Conservation (phyloP, 2,797 vertebrate genomes). For the Myotis myotis region DNA sequence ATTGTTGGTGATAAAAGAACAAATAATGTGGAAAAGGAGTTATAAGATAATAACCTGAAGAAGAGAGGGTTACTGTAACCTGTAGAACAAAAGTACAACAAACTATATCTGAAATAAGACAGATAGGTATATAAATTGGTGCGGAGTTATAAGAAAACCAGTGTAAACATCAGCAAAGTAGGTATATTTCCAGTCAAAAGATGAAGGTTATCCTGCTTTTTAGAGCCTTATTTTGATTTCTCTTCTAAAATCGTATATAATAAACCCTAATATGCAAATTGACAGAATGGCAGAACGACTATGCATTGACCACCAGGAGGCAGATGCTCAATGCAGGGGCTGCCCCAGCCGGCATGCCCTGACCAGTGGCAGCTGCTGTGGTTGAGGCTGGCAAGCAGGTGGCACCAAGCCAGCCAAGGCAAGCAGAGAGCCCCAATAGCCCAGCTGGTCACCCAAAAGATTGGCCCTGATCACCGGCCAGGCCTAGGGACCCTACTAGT, state of each 20-base stretch:
- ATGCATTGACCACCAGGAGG: too few relatives aligned
- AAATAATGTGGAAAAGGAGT: not conserved
- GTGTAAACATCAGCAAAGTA: not conserved
- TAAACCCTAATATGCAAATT: too few relatives aligned
- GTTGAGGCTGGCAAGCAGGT: too few relatives aligned
- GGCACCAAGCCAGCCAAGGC: too few relatives aligned
- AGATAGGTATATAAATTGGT: not conserved
- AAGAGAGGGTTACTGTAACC: not conserved
- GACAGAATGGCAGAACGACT: too few relatives aligned
- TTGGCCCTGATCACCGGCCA: too few relatives aligned
- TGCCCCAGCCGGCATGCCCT: too few relatives aligned
- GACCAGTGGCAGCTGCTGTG: accelerated
- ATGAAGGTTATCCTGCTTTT: not conserved
- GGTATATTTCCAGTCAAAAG: not conserved
- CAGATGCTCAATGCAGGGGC: too few relatives aligned
- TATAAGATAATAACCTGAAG: not conserved
- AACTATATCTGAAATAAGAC: not conserved
- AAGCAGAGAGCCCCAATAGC: too few relatives aligned
- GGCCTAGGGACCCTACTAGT: too few relatives aligned
- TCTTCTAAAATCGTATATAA: not conserved
- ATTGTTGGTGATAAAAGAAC: not conserved
- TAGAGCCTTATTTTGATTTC: not conserved
- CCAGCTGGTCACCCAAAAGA: too few relatives aligned
- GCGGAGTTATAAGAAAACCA: not conserved
- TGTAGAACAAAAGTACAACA: not conserved